phyloP scores from a whole-genome alignment of 1,140 invertebrate species.

The Gerris buenoi region DNA sequence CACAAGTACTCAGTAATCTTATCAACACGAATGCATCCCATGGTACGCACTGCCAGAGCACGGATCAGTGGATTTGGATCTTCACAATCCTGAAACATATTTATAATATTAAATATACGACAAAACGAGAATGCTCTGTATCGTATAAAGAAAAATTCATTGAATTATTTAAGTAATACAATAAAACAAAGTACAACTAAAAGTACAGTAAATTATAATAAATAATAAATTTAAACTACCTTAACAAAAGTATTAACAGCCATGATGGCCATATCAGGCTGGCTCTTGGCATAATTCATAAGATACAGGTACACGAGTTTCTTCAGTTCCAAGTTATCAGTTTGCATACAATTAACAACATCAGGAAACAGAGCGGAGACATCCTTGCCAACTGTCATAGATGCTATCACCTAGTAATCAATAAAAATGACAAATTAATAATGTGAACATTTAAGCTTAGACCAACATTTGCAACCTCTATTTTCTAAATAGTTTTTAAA shows the following conservation, averaged over 20 bases:
- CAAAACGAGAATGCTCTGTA: no score
- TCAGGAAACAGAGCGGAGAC: conserved; percentile 93
- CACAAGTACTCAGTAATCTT: conserved; percentile 99
- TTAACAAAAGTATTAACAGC: conserved; percentile 99
- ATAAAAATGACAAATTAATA: no score
- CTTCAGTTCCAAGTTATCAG: conserved; percentile 98
- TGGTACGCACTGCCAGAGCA: conserved; percentile 94
- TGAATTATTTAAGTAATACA: no score
- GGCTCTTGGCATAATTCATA: conserved; percentile 99
- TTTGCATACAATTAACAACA: conserved; percentile 99
- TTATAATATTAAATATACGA: no score
- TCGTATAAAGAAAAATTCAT: no score
- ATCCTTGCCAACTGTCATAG: conserved; percentile 98
- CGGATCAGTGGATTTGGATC: conserved; percentile 98
- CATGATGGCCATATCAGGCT: conserved; percentile 99
- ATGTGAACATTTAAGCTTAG: no score
- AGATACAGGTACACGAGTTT: conserved; percentile 98
- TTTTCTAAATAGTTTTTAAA: no score
- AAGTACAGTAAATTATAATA: no score
- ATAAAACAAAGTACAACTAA: no score
- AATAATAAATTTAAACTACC: no score
- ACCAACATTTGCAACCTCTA: no score
- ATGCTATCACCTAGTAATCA: conserved; percentile 97
- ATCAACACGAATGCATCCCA: conserved; percentile 99
- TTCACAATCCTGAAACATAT: conserved; percentile 86